Evolutionary conservation across 2,113 vertebrate species (phyloP).

Genomic region (Meles meles): DNA sequence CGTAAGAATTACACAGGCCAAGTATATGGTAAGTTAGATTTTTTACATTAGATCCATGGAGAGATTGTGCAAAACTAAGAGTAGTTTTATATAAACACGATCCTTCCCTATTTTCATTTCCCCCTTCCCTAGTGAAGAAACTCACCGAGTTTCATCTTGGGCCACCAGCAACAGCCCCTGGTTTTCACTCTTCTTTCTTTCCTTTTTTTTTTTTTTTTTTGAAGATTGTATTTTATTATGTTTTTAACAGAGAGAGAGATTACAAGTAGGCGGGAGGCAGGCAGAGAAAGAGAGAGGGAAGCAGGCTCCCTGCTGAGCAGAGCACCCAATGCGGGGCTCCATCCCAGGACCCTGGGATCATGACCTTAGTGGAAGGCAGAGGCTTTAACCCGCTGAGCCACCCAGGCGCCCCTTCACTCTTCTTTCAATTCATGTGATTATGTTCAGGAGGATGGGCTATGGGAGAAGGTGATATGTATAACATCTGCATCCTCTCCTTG

Average conservation of each 20-base stretch:
- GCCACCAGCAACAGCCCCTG: fast-evolving
- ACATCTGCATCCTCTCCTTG: background rate
- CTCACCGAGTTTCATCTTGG: background rate
- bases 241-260: too few relatives aligned
- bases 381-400: too few relatives aligned
- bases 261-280: too few relatives aligned
- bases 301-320: too few relatives aligned
- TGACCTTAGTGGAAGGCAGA: too few relatives aligned
- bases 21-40: background rate
- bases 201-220: too few relatives aligned
- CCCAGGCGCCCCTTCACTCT: too few relatives aligned
- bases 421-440: background rate
- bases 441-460: background rate
- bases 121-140: background rate
- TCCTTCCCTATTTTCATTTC: background rate
- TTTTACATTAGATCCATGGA: background rate
- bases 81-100: background rate
- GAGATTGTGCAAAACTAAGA: background rate
- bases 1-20: background rate
- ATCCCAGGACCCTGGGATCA: too few relatives aligned
- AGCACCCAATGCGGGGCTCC: too few relatives aligned
- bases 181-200: background rate
- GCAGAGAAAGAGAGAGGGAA: too few relatives aligned
- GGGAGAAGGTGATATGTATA: background rate
- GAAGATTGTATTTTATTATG: too few relatives aligned